Evolutionary conservation across 1,140 invertebrate genomes (phyloP).

Genomic region (Plectrocnemia conspersa): DNA sequence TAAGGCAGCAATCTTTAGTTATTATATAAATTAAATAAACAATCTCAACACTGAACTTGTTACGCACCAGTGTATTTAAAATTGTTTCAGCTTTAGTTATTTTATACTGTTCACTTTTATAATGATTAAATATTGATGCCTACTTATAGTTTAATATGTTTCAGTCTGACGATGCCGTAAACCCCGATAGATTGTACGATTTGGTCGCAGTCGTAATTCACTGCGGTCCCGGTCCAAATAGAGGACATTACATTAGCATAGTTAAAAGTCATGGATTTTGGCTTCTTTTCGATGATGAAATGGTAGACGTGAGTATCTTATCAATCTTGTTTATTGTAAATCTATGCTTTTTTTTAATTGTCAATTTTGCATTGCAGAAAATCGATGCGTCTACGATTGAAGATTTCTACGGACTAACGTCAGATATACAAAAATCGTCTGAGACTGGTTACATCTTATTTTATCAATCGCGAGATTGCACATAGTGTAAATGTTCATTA

Average conservation of each 20-base stretch:
- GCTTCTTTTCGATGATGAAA: constrained; percentile 99
- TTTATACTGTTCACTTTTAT: constrained; percentile 30
- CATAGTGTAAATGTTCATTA: constrained; percentile 33
- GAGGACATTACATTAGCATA: constrained; percentile 99
- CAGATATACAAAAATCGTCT: constrained; percentile 96
- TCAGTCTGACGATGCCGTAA: constrained; percentile 94
- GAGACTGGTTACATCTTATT: constrained; percentile 99
- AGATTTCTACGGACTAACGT: constrained; percentile 98
- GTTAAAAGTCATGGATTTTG: constrained; percentile 99
- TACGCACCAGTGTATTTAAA: too few relatives aligned
- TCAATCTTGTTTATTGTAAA: not conserved
- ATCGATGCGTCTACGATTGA: constrained; percentile 98
- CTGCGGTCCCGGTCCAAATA: constrained; percentile 97
- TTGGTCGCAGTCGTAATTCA: constrained; percentile 98
- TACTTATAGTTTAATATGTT: constrained; percentile 38
- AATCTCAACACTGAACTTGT: too few relatives aligned
- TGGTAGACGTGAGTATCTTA: constrained; percentile 87
- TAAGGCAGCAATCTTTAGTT: too few relatives aligned
- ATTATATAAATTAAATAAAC: too few relatives aligned
- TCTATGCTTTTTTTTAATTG: constrained; percentile 5
- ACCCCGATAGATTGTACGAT: constrained; percentile 96
- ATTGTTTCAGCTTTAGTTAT: too few relatives aligned
- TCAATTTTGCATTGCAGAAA: constrained; percentile 67
- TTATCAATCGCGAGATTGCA: constrained; percentile 91
- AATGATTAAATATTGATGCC: not conserved